A percentile compares a stretch with the other conserved stretches of the same genome.
These are phyloP conservation scores for Dendrolimus houi DNA, from an alignment of 2,888 invertebrate species.

Conservation along the genomic window DNA sequence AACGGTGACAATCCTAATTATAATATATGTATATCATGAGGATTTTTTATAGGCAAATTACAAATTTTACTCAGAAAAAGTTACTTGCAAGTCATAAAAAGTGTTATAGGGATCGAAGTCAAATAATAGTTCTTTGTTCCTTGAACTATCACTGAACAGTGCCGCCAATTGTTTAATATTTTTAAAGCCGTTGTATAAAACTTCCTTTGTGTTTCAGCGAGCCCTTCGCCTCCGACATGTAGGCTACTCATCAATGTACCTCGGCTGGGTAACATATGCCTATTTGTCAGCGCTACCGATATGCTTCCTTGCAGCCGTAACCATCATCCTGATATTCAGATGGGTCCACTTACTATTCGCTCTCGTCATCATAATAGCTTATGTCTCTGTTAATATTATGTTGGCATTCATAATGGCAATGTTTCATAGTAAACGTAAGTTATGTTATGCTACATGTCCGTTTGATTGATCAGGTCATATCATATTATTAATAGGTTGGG, in stretches of 20 bases:
- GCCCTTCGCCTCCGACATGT: slow-evolving; percentile 48
- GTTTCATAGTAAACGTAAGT: slow-evolving; percentile 47
- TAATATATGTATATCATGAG: too few species aligned
- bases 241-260: slow-evolving; percentile 42
- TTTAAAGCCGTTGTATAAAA: too few species aligned
- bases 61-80: too few species aligned
- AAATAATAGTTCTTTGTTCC: too few species aligned
- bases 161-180: too few species aligned
- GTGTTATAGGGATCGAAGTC: too few species aligned
- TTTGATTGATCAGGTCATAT: too few species aligned
- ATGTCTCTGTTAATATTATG: slow-evolving; percentile 51
- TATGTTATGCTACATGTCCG: neutral
- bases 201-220: slow-evolving; percentile 25
- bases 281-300: slow-evolving; percentile 45
- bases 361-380: slow-evolving; percentile 37
- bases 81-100: too few species aligned
- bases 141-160: too few species aligned
- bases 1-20: too few species aligned
- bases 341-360: slow-evolving; percentile 55
- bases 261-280: slow-evolving; percentile 48
- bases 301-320: slow-evolving; percentile 40
- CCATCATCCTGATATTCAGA: slow-evolving; percentile 53
- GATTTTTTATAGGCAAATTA: too few species aligned
- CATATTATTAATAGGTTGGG: too few species aligned
- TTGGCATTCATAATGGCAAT: slow-evolving; percentile 52